These are phyloP conservation scores for Drosophila bunnanda DNA, from an alignment of 2,888 invertebrate species.

Conservation along the genomic window DNA sequence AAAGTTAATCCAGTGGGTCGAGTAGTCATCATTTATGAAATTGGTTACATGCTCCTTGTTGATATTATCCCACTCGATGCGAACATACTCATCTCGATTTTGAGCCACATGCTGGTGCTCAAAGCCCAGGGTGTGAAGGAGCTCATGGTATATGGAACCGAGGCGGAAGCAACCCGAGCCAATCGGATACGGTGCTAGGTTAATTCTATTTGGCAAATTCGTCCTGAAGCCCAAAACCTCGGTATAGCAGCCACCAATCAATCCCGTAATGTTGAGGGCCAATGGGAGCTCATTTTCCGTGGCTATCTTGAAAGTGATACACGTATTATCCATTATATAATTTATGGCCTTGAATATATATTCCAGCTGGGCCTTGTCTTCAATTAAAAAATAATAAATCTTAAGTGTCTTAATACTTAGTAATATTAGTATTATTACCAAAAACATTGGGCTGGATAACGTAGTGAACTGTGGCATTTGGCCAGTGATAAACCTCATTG, in stretches of 20 bases:
- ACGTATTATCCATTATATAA: not conserved
- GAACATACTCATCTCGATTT: constrained; percentile 88
- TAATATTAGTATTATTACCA: not conserved
- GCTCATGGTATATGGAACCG: constrained; percentile 88
- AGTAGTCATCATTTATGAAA: not conserved
- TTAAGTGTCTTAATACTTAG: not conserved
- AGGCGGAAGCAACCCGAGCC: constrained; percentile 60
- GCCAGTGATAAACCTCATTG: not conserved
- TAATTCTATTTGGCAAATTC: constrained; percentile 17
- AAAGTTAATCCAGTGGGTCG: constrained; percentile 85
- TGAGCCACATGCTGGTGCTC: constrained; percentile 90
- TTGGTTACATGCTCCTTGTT: constrained; percentile 36
- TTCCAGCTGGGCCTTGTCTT: not conserved
- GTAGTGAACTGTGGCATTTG: not conserved
- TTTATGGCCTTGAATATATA: not conserved
- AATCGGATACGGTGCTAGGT: constrained; percentile 41
- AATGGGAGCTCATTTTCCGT: not conserved
- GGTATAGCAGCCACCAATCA: constrained; percentile 88
- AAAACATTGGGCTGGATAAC: not conserved
- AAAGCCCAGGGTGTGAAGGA: constrained; percentile 90
- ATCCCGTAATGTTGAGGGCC: not conserved
- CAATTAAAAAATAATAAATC: not conserved
- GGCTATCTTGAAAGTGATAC: not conserved
- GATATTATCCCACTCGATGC: constrained; percentile 83
- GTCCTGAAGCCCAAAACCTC: constrained; percentile 87